Evolutionary conservation across 2,888 invertebrate genomes (phyloP), one percentile per base, ranked within the genome.

Genomic region (Pandemis heparana): DNA sequence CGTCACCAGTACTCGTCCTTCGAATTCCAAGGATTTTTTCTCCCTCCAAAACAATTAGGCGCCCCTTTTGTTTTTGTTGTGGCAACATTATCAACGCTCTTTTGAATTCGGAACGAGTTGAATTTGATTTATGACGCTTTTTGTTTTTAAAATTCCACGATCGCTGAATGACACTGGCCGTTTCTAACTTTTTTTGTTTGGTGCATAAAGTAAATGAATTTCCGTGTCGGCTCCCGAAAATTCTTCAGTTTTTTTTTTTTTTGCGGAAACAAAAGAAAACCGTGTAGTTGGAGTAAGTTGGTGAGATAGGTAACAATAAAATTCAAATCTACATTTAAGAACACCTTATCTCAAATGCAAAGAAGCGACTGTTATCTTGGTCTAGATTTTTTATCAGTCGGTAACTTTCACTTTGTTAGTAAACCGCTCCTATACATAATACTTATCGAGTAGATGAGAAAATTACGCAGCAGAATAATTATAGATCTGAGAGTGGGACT

Each of bases 21-120:
- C 89, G 85, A 85, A 91, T 92, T 83, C 91, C 91, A 82, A 80
- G 84, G 87, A 83, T 85, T 86, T 86, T 88, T 87, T 87, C 85
- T 81, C 82, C 80, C 83, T 87, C 84, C 86, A 80, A 89, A 90
- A 89, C 87, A 89, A 90, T 90, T 89, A 89, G 80, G 82, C 81
- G 79, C 75, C 32, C 78, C 83, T 85, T 89, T 91, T 89, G 87
- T 91, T 91, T 90, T 89, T 88, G 82, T 87, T 85, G 75, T 77
- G 77, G 74, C 66, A 67, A 62, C 70, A 68, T 46, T 71, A 73
- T 60, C 73, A 59, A 76, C 75, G 75, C 53, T 70, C 75, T 77
- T 77, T 75, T 77, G 75, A 76, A 78, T 75, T 78, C 64, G 72
- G 71, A 74, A 77, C 62, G 73, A 62, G 63, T 23, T 43, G 39